These are phyloP conservation scores for Drosophila bocqueti DNA, from an alignment of 1,140 invertebrate genomes.

Conservation along the genomic window DNA sequence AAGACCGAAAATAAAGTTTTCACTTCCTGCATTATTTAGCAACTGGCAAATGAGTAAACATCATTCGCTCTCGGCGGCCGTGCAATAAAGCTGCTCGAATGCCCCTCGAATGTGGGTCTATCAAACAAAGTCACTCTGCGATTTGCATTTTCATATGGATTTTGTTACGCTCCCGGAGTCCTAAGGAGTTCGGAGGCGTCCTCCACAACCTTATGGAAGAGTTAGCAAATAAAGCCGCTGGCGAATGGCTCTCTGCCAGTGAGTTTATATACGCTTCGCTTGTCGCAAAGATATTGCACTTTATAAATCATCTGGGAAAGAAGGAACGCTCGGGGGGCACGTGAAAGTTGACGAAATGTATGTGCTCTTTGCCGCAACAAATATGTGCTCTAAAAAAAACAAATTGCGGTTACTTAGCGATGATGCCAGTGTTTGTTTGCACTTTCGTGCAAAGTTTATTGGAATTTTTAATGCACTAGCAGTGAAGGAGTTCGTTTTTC, in stretches of 20 bases:
- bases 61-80: slow-evolving; percentile 23
- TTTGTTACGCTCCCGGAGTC: slow-evolving; percentile 18
- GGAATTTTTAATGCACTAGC: slow-evolving; percentile 22
- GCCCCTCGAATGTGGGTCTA: slow-evolving; percentile 49
- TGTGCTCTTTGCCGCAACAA: slow-evolving; percentile 42
- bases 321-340: slow-evolving; percentile 8
- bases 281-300: slow-evolving; percentile 70
- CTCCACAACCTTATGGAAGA: slow-evolving; percentile 7
- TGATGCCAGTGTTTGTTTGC: slow-evolving; percentile 21
- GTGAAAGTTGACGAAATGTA: slow-evolving; percentile 48
- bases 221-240: slow-evolving; percentile 19
- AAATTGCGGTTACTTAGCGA: slow-evolving; percentile 17
- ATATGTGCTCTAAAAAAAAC: slow-evolving; percentile 19
- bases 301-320: slow-evolving; percentile 69
- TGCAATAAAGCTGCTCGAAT: slow-evolving; percentile 57
- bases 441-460: slow-evolving; percentile 29
- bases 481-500: not conserved
- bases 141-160: slow-evolving; percentile 55
- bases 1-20: slow-evolving; percentile 42
- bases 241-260: slow-evolving; percentile 17
- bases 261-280: slow-evolving; percentile 66
- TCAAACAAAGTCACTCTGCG: slow-evolving; percentile 55
- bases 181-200: not conserved
- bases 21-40: slow-evolving; percentile 62
- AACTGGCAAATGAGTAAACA: slow-evolving; percentile 58